A percentile compares a stretch with the other conserved stretches of the same genome.
These are phyloP conservation scores for Neodiprion lecontei DNA, from an alignment of 1,140 invertebrate genomes.

Conservation along the genomic window DNA sequence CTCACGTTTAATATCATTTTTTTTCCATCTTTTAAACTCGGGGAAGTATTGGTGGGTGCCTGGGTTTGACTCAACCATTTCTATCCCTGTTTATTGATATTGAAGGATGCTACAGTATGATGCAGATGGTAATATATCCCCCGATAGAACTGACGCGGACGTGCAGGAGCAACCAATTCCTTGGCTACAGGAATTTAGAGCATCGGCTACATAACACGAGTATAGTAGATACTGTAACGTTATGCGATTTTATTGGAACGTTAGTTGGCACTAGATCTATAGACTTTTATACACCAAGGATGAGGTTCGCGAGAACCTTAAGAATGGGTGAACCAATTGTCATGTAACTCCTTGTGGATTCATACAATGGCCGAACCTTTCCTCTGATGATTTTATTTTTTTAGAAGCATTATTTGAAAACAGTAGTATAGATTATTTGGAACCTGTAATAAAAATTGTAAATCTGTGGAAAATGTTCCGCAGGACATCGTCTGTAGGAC, in stretches of 20 bases:
- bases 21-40: background rate
- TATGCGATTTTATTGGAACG: background rate
- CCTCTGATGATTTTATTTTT: no score
- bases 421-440: no score
- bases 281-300: background rate
- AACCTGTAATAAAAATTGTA: no score
- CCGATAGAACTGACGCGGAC: background rate
- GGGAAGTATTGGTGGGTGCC: background rate
- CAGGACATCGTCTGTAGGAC: no score
- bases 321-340: no score
- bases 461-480: no score
- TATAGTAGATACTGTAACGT: background rate
- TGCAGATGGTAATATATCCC: background rate
- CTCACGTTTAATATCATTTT: slow-evolving; percentile 1
- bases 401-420: no score
- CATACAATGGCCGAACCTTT: no score
- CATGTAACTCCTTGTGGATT: no score
- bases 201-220: background rate
- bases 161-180: background rate
- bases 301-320: background rate
- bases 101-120: background rate
- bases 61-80: background rate
- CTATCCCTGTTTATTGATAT: background rate
- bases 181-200: background rate
- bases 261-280: background rate